phyloP scores from a whole-genome alignment of 2,113 vertebrate species.

The human (Homo sapiens) region GRCh38 chr3:84869001-84869500 shows the following conservation, averaged over 20 bases:
- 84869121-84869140: background rate
- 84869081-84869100: background rate
- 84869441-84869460: no score
- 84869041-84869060: background rate
- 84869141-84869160: background rate
- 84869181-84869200: background rate
- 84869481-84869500: no score
- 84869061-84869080: background rate
- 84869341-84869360: no score
- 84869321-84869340: background rate
- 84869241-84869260: background rate
- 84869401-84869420: accelerated
- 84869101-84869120: background rate
- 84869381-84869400: no score
- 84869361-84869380: no score
- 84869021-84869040: background rate
- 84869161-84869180: background rate
- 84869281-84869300: background rate
- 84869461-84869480: accelerated
- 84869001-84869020: background rate
- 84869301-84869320: background rate
- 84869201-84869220: background rate
- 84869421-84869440: accelerated
- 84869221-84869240: background rate
- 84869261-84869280: background rate